Base-by-base conservation (phyloP, 2,113 vertebrate genomes). In the Melanerpes aurifrons region DNA sequence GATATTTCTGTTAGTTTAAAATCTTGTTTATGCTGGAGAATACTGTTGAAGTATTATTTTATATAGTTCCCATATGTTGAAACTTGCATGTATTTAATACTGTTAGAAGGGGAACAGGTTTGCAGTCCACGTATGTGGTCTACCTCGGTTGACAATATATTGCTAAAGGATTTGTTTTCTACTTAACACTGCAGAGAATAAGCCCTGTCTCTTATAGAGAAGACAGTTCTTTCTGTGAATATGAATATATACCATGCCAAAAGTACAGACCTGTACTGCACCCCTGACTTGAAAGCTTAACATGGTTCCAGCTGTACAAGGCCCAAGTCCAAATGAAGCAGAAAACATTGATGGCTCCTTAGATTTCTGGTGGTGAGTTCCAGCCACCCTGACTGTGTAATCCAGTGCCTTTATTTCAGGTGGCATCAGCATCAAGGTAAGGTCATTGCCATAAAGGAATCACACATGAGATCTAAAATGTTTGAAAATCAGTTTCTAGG, bases 111-210 rank as follows among this genome's bases (percentile, higher is more conserved):
- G 2, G 54, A 31, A 58, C 10, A 74, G 17, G 37, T 50, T 59
- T 67, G 75, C 3, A 71, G 57, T 50, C 22, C 45, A 63, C 0
- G 0, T n/a, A 16, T 22, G 15, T 1, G 1, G n/a, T 15, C 26
- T 69, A 29, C 0, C 31, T 8, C 72, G 58, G 45, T 20, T 77
- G 20, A 86, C 43, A 47, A 35, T n/a, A 28, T 24, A 24, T 6
- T 53, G 79, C 32, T 47, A 63, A 35, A 86, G 80, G 57, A 31
- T 17, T 25, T 5, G 24, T 20, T 66, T 61, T 61, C 57, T 67
- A 45, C 28, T 14, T 40, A 37, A 37, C 56, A 66, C 22, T 56
- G 53, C 6, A 71, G 24, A 20, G 11, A 77, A 58, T 11, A 50
- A 17, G 10, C 13, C 47, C 71, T 10, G 7, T 29, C 45, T 77